Base-by-base conservation (phyloP, 2,888 invertebrate species). In the Hermaeophaga mercurialis region DNA sequence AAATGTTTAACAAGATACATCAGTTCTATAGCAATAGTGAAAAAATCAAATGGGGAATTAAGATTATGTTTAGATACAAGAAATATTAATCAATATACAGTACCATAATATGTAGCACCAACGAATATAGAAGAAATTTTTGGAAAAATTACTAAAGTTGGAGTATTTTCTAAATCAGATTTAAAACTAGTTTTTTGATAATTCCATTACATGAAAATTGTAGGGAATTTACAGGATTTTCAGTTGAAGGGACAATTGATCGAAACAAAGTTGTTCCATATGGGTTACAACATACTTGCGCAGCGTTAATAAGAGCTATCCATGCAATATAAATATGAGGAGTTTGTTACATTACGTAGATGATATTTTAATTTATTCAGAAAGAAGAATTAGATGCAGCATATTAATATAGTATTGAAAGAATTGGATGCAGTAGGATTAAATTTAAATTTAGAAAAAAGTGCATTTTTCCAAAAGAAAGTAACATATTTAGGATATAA, bases 371-470 rank as follows among this genome's bases (percentile, higher is more conserved):
- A 53, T 53, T 17, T 53, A 12, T 36, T 43, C n/a, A n/a, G 36
- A 5, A 19, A 28, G 7, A 22, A 12, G 14, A 43, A 52, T 15
- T 8, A 41, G 12, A 43, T 43, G 12, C 7, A 34, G 12, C 34
- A 52, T 8, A 33, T 52, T 19, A 19, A 33, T 6, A 33, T 19
- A 31, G 39, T 52, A 19, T 28, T 52, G 14, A 15, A 52, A 33
- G 26, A 9, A 12, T 33, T 52, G 31, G 43, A 52, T n/a, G 2
- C 31, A 19, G 17, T n/a, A 8, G 52, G 52, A 19, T 15, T 53
- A 19, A 53, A 53, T 44, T 2, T 53, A 8, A 44, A 44, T 36
- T 19, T 53, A 44, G 33, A 44, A 24, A 53, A 53, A 53, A 44
- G 36, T 11, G 14, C 34, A 36, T 53, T 53, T 11, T 19, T 44